Evolutionary conservation across 2,888 invertebrate species (phyloP), one percentile per base, ranked within the genome.

Genomic region (Nebria salina): DNA sequence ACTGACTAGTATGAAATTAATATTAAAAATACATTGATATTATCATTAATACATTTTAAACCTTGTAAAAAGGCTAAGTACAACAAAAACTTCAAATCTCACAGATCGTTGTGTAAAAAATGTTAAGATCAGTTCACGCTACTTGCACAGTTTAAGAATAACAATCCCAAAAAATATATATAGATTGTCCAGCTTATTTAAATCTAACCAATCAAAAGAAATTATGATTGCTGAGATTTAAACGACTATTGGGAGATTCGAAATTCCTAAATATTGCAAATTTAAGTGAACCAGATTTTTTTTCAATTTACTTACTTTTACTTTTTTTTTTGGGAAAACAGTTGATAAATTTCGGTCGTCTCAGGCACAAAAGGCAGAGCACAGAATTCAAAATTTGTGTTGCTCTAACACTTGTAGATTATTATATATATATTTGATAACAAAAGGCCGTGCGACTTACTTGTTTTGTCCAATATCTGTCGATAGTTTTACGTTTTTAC

Each of bases 401-500:
- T 73, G 26, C 41, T 73, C 13, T 54, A 26, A 34, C 26, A 15
- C 20, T 34, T 70, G 11, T 13, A 70, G 13, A 25, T 70, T 70
- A 34, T 70, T 20, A 11, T 70, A 70, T 70, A 70, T 70, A 34
- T 34, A 34, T 25, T 70, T 70, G 25, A 70, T 25, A 26, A 70
- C 34, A 34, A 70, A 70, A 70, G 70, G 70, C 70, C 70, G 70
- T 70, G 70, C 34, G 70, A 70, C 70, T 11, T 26, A 70, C 13
- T 11, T 15, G 11, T 75, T 64, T 75, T 20, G 2, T 43, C 54
- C 54, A 54, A 13, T 54, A 8, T 80, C 54, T 73, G 70, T 70
- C 41, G 68, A 66, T 42, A 78, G 64, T 68, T 83, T 90, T 90
- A 91, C 86, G 91, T 91, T 88, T 92, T 92, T 70, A 92, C 86